These are phyloP conservation scores for Drosophila mayri DNA, from an alignment of 1,140 invertebrate genomes.

Conservation along the genomic window DNA sequence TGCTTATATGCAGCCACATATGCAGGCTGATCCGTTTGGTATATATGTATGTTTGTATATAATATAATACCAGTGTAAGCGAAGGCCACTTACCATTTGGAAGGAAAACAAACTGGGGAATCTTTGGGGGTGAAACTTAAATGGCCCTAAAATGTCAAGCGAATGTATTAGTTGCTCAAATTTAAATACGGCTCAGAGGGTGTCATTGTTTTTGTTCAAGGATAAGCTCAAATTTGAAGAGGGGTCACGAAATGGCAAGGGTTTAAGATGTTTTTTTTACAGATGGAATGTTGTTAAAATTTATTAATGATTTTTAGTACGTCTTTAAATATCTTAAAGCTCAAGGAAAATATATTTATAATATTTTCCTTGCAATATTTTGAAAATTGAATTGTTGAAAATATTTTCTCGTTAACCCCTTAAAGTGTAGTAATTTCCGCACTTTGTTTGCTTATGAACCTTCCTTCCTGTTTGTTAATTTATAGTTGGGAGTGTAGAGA, in stretches of 20 bases:
- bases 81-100: constrained; percentile 16
- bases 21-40: constrained; percentile 15
- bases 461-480: neutral
- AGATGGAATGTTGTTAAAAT: neutral
- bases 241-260: neutral
- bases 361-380: neutral
- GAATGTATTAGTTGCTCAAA: constrained; percentile 17
- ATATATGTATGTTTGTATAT: neutral
- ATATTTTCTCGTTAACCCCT: neutral
- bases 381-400: neutral
- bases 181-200: constrained; percentile 5
- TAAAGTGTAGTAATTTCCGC: neutral
- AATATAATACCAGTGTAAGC: neutral
- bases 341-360: neutral
- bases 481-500: neutral
- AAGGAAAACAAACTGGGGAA: constrained; percentile 12
- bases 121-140: constrained; percentile 15
- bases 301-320: neutral
- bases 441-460: neutral
- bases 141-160: constrained; percentile 35
- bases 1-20: constrained; percentile 31
- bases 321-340: neutral
- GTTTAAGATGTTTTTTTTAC: neutral
- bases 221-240: neutral
- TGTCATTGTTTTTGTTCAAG: neutral